These are phyloP conservation scores for Gymnogyps californianus DNA, from an alignment of 2,113 vertebrate species.

Conservation along the genomic window DNA sequence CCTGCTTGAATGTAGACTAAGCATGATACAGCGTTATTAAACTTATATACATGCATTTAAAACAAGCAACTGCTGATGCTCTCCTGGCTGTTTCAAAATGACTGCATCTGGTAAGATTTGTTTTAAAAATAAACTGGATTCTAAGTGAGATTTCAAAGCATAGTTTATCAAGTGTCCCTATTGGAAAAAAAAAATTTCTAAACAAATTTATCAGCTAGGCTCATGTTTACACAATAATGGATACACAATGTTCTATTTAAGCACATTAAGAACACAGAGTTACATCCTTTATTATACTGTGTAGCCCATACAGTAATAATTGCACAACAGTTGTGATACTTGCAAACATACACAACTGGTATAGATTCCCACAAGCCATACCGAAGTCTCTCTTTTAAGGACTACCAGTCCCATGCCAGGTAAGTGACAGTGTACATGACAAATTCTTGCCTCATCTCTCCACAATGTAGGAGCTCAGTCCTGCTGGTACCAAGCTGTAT, in stretches of 20 bases:
- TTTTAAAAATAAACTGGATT: not conserved
- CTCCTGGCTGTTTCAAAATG: not conserved
- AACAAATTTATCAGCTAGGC: not conserved
- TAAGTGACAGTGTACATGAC: not conserved
- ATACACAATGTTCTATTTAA: not conserved
- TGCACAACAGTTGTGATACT: not conserved
- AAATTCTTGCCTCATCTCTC: not conserved
- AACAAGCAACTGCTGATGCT: not conserved
- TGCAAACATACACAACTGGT: not conserved
- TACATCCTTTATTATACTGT: not conserved
- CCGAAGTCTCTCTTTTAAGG: not conserved
- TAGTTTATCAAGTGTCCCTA: not conserved
- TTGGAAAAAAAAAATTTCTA: not conserved
- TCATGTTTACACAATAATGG: not conserved
- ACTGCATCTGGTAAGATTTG: not conserved
- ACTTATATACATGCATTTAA: not conserved
- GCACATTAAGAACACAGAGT: not conserved
- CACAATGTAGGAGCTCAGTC: not conserved
- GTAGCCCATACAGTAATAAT: not conserved
- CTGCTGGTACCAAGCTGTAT: not conserved
- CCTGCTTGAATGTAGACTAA: not conserved
- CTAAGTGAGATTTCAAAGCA: not conserved
- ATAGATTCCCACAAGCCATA: not conserved
- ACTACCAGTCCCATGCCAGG: not conserved
- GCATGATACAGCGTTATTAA: not conserved